Evolutionary conservation across 2,888 invertebrate genomes (phyloP).

Genomic region (Notodonta dromedarius): DNA sequence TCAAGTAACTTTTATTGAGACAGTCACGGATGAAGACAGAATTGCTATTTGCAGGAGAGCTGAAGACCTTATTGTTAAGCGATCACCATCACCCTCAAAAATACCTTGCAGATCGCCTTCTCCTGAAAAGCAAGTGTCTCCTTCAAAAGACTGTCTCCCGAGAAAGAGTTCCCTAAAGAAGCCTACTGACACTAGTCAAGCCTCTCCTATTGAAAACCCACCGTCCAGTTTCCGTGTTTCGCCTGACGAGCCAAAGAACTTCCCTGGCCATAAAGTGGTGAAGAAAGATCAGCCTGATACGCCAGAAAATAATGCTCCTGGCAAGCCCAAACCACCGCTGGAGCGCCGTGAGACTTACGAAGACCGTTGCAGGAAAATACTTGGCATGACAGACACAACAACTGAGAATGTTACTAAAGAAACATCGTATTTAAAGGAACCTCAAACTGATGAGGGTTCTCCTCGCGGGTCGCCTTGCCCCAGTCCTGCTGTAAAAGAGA

Average conservation of each 20-base stretch:
- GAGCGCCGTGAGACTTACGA: constrained; percentile 89
- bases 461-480: constrained; percentile 62
- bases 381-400: constrained; percentile 83
- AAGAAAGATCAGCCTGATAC: constrained; percentile 60
- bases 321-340: constrained; percentile 82
- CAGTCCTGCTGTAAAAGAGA: constrained; percentile 57
- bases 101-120: constrained; percentile 74
- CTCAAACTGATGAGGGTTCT: constrained; percentile 49
- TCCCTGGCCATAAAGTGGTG: constrained; percentile 50
- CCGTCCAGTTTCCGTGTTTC: constrained; percentile 71
- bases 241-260: constrained; percentile 56
- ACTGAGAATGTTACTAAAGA: constrained; percentile 36
- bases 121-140: constrained; percentile 60
- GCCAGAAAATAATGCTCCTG: constrained; percentile 43
- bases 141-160: constrained; percentile 64
- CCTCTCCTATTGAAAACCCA: constrained; percentile 70
- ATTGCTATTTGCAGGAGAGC: constrained; percentile 41
- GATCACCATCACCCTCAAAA: constrained; percentile 68
- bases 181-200: constrained; percentile 51
- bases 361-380: constrained; percentile 88
- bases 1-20: constrained; percentile 46
- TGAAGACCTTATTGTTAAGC: constrained; percentile 45
- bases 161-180: constrained; percentile 79
- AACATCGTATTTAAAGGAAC: constrained; percentile 33
- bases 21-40: constrained; percentile 40